Evolutionary conservation across 2,888 invertebrate genomes (phyloP), one percentile per base, ranked within the genome.

Genomic region (Agriopis marginaria): DNA sequence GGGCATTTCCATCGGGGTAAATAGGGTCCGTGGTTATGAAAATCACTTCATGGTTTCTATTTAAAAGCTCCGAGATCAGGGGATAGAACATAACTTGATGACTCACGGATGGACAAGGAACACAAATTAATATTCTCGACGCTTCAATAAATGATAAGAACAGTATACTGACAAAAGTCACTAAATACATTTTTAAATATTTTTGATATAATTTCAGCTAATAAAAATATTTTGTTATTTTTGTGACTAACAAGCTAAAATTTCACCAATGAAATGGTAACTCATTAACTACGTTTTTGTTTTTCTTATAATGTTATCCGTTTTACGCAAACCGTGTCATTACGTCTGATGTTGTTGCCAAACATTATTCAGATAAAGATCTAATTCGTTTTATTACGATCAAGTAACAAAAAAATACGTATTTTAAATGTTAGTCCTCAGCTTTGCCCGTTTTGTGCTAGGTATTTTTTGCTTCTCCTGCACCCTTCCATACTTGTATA

Each of bases 31-130:
- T 64, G 0, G 92, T 89, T 5, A 90, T 71, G 0, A 90, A 78
- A 0, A 85, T 80, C 0, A 94, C 70, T 58, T 92, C 82, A 66
- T 94, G 92, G 2, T 91, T 92, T 55, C 63, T 9, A n/a, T 47
- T 47, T 10, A 63, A 11, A 10, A 63, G 63, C 23, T 63, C 63
- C 40, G 23, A 55, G n/a, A 63, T 55, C 11, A 63, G n/a, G 23
- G 62, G 62, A 44, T 55, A 63, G 39, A 55, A 63, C 12, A 63
- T 6, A 45, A 63, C 32, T 61, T 55, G 68, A 23, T 68, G 68
- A 42, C 68, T 68, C 11, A 68, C 4, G 7, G 63, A 63, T 8
- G 68, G 64, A 17, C 54, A 49, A n/a, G 68, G 68, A 1, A 69
- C 68, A 23, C 44, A 42, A 3, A 69, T 49, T 51, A 69, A 39